Evolutionary conservation across 1,140 invertebrate species (phyloP), one percentile per base, ranked within the genome.

Genomic region (Dendroctonus valens): DNA sequence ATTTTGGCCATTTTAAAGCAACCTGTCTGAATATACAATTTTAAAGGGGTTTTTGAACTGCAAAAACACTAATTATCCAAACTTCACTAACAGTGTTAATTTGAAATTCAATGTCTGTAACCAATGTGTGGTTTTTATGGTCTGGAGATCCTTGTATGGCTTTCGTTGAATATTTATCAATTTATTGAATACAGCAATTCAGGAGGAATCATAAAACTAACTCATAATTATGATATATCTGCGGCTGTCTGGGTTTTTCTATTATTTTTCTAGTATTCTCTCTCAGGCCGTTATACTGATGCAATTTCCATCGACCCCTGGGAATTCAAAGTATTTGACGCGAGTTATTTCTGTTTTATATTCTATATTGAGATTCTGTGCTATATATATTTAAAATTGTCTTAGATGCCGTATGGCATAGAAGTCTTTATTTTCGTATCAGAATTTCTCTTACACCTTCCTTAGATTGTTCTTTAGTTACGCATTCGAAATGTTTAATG

Each of bases 301-400:
- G 26, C 26, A 26, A 26, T 26, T 26, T 26, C 26, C 26, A 26
- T 26, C 26, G 41, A 55, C 42, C 49, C 26, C 46, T 44, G 38
- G 60, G 68, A 57, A 70, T 68, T 63, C 66, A 8, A 64, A 65
- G 59, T 11, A 61, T 68, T 70, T 60, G 37, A 14, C 44, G 50
- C 60, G 41, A 57, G 66, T 66, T 70, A 67, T 70, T 70, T 70
- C 64, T 12, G 52, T 70, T 70, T 68, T 68, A 70, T 68, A 55
- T 57, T 65, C 59, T 70, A 65, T 70, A 64, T 59, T 64, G 61
- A 59, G 69, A 65, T 60, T 53, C 49, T 55, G 57, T 53, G 63
- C 57, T 62, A 64, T 40, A 57, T 65, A 65, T 70, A 70, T 62
- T 68, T 70, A 68, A 65, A 70, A 49, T 63, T 59, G 65, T 59